phyloP scores from a whole-genome alignment of 2,797 vertebrate species.

The Channallabes apus region DNA sequence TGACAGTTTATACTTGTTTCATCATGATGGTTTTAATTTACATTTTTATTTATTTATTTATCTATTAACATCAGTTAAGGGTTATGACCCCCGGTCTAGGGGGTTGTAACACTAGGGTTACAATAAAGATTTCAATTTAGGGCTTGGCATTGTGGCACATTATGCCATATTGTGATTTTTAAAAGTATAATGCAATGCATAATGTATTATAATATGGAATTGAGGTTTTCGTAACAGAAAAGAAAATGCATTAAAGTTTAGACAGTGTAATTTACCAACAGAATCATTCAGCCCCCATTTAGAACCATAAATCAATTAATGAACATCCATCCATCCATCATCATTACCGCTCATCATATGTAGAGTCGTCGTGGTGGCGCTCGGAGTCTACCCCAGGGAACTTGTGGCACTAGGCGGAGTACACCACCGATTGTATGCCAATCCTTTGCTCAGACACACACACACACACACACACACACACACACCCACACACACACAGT shows the following conservation, averaged over 20 bases:
- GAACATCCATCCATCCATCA: no score
- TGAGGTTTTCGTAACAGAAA: neutral
- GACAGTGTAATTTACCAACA: neutral
- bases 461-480: no score
- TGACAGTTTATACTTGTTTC: neutral
- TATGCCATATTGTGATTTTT: neutral
- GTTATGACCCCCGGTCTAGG: no score
- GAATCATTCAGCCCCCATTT: neutral
- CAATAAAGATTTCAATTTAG: neutral
- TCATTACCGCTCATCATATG: no score
- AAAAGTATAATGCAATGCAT: neutral
- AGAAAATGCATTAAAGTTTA: neutral
- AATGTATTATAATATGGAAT: neutral
- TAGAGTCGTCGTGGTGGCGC: no score
- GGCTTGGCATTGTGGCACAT: neutral
- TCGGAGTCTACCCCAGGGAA: no score
- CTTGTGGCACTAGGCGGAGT: no score
- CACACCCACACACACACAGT: no score
- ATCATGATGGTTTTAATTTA: neutral
- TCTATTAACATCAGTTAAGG: neutral
- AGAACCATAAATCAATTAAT: neutral
- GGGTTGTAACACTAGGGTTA: no score
- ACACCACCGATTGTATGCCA: no score
- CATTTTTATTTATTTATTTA: neutral
- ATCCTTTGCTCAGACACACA: no score